These are phyloP conservation scores for Clupea harengus DNA, from an alignment of 2,113 vertebrate species.

Conservation along the genomic window DNA sequence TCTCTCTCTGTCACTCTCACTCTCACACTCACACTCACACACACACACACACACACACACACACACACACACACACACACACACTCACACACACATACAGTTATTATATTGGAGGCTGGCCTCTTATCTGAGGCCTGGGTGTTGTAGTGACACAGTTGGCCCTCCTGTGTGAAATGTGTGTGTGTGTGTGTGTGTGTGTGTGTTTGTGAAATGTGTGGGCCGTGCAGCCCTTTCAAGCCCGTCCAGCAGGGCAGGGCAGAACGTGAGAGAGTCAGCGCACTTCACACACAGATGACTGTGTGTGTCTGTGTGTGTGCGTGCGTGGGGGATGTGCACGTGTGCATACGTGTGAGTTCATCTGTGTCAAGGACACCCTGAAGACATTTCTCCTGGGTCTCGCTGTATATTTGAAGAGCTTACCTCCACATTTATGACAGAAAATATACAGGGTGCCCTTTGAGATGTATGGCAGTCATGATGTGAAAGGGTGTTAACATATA, in stretches of 20 bases:
- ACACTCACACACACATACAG: neutral
- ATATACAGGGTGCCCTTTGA: neutral
- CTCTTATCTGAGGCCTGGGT: neutral
- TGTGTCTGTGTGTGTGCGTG: constrained; percentile 20
- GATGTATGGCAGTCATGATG: neutral
- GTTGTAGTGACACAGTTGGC: neutral
- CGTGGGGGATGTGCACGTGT: constrained; percentile 22
- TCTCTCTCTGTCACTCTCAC: neutral
- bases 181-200: too few relatives aligned
- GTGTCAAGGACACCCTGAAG: constrained; percentile 36
- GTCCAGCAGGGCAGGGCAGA: constrained; percentile 16
- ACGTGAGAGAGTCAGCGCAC: neutral
- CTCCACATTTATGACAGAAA: neutral
- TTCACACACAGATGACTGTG: neutral
- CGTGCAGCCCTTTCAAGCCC: constrained; percentile 22
- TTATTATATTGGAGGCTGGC: neutral
- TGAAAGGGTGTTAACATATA: neutral
- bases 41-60: constrained; percentile 3
- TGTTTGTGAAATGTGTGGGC: neutral
- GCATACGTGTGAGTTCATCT: neutral
- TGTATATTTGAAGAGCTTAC: constrained; percentile 15
- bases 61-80: neutral
- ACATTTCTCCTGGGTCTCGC: neutral
- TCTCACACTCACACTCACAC: constrained; percentile 1
- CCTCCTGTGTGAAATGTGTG: too few relatives aligned